Percentiles rank a stretch among this genome's conserved stretches.
These are phyloP conservation scores for Drosophila parthenogenetica DNA, from an alignment of 2,888 invertebrate genomes.

Conservation along the genomic window DNA sequence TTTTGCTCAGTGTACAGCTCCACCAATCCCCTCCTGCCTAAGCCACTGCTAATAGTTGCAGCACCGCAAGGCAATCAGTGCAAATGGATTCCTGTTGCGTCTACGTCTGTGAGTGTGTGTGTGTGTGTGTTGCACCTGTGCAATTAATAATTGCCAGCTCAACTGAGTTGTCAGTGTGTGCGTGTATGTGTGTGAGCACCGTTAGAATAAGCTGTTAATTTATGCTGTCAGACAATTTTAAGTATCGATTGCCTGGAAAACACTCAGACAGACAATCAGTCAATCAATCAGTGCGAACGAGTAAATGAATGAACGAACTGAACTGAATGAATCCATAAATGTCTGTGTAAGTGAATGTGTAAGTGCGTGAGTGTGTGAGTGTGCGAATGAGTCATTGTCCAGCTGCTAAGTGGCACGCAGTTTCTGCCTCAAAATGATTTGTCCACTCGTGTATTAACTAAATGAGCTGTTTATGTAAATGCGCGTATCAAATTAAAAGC, in stretches of 20 bases:
- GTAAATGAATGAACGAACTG: background rate
- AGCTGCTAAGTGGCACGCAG: constrained; percentile 9
- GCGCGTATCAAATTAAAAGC: constrained; percentile 73
- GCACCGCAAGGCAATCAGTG: constrained; percentile 63
- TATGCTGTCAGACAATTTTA: constrained; percentile 37
- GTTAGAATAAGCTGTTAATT: constrained; percentile 35
- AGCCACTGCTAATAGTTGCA: background rate
- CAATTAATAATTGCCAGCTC: constrained; percentile 53
- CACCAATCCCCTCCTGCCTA: background rate
- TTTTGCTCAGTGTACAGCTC: background rate
- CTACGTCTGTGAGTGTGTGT: constrained; percentile 9
- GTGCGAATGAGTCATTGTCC: constrained; percentile 13
- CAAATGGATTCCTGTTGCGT: constrained; percentile 62
- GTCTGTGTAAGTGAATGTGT: background rate
- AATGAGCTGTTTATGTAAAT: constrained; percentile 79
- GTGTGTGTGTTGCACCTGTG: constrained; percentile 29
- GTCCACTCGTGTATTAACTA: constrained; percentile 68
- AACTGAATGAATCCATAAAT: constrained; percentile 7
- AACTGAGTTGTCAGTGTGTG: constrained; percentile 15
- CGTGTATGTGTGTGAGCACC: background rate
- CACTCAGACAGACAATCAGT: constrained; percentile 13
- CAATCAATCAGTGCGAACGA: background rate
- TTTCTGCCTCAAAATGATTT: constrained; percentile 56
- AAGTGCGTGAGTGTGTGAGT: constrained; percentile 1
- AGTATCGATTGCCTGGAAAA: constrained; percentile 36